Evolutionary conservation across 2,797 vertebrate genomes (phyloP), one percentile per base, ranked within the genome.

Genomic region (Chanos chanos): DNA sequence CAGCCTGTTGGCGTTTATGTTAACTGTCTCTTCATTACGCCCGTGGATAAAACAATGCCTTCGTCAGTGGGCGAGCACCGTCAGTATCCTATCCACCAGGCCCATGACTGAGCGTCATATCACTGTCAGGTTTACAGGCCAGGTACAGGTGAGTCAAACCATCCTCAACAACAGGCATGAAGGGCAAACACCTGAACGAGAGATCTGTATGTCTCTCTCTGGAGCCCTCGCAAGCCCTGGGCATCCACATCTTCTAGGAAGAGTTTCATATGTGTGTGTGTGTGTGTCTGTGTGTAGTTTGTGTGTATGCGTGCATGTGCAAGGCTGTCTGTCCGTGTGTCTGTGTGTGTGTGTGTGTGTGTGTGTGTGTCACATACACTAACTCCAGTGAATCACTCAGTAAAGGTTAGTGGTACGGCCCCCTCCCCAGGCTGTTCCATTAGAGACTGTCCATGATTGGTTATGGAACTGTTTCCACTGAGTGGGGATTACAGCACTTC

Each of bases 391-490:
- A 78, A 74, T 80, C 72, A 75, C 59, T 28, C 47, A 52, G 55
- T 58, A 64, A 74, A 76, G 70, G 76, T 78, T 66, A 80, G 44
- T 55, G 15, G 49, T 59, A 68, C 53, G 64, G 72, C 41, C 63
- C 37, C 47, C 67, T 77, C 77, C 61, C 66, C 53, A 27, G 60
- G 69, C n/a, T 71, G 52, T 56, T 68, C 66, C 54, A 49, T 69
- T 56, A 41, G 59, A 69, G 57, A 66, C 37, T 45, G 55, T 68
- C 66, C 69, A 70, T 65, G 53, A 64, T 61, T 55, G 56, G 61
- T 77, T 66, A 67, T 61, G 64, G 73, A 72, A 47, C 68, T 61
- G 72, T 73, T 78, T 72, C 77, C 72, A 66, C 62, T 69, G 79
- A 77, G 62, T 69, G 66, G 53, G 75, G 74, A 75, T 68, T 76